Base-by-base conservation (phyloP, 2,888 invertebrate species). In the Eupithecia tripunctaria region DNA sequence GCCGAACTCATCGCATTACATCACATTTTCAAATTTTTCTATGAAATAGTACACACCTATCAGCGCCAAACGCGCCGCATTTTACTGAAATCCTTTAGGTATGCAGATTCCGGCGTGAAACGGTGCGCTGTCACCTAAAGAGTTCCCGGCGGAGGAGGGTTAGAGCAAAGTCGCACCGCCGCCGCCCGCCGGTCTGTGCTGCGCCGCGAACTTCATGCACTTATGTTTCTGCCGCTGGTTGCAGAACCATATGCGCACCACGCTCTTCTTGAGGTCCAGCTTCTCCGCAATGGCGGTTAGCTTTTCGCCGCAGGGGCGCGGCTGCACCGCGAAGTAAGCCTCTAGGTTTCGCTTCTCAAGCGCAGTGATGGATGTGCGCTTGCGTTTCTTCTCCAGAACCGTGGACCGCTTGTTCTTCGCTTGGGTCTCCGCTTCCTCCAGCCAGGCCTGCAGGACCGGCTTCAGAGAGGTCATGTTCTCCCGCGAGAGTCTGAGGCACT, bases 401-500 rank as follows among this genome's bases (percentile, higher is more conserved):
- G 98, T 98, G 5, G 98, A 98, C 60, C 97, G 94, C 89, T 98
- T 98, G 95, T 98, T 98, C 94, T 97, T 98, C 70, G 98, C 98
- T 81, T 94, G 98, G 41, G 98, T 98, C 88, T 99, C 99, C 18
- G 99, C 99, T 88, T 99, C 99, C 87, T 99, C 99, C 62, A 99
- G 95, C 99, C 99, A 99, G 77, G 99, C 99, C 86, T 99, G 99
- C 60, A 99, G 96, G 76, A 99, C 99, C 38, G 99, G 99, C 89
- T 99, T 99, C 73, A 99, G 95, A 14, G 99, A 99, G 84, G 99
- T 99, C 99, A 99, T 99, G 93, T 99, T 99, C 95, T 99, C 99
- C 95, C 99, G 99, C 76, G 99, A 99, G 72, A 99, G 95, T 18
- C 99, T 99, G 77, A 99, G 95, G 75, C 99, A 99, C 92, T 99